phyloP scores from a whole-genome alignment of 1,140 invertebrate genomes.

The Aporrectodea caliginosa region DNA sequence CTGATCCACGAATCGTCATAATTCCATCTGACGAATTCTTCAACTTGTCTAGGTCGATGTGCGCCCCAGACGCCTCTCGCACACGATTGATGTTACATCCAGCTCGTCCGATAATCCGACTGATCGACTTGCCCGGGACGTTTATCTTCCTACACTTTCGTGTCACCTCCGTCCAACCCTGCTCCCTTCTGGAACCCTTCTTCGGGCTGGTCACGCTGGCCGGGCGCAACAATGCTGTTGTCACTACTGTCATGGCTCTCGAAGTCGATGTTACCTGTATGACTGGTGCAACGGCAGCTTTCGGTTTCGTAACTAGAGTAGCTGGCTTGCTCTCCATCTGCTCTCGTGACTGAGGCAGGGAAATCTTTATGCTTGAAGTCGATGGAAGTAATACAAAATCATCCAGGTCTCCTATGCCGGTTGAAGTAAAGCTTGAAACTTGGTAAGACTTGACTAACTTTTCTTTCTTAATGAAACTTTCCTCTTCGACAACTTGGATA shows the following conservation, averaged over 20 bases:
- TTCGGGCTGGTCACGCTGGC: slow-evolving; percentile 64
- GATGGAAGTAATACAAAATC: slow-evolving; percentile 48
- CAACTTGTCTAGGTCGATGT: slow-evolving; percentile 97
- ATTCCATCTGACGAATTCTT: slow-evolving; percentile 86
- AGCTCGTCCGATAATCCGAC: slow-evolving; percentile 88
- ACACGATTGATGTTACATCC: slow-evolving; percentile 97
- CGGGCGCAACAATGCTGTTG: slow-evolving; percentile 13
- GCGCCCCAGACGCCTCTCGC: slow-evolving; percentile 84
- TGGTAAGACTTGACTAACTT: not conserved
- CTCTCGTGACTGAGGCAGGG: not conserved
- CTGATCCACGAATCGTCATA: slow-evolving; percentile 89
- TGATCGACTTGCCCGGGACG: slow-evolving; percentile 89
- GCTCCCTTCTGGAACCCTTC: slow-evolving; percentile 69
- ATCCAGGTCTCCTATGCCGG: slow-evolving; percentile 52
- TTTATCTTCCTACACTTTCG: slow-evolving; percentile 61
- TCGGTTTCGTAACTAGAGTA: not conserved
- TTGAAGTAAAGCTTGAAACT: slow-evolving; percentile 8
- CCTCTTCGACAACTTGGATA: not conserved
- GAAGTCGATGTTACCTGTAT: slow-evolving; percentile 1
- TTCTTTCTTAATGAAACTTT: not conserved
- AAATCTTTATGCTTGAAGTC: not conserved
- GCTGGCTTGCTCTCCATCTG: not conserved
- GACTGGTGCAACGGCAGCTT: not conserved
- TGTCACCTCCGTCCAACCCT: slow-evolving; percentile 96
- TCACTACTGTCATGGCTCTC: slow-evolving; percentile 27